Base-by-base conservation (phyloP, 2,113 vertebrate genomes). In the Copsychus sechellarum region DNA sequence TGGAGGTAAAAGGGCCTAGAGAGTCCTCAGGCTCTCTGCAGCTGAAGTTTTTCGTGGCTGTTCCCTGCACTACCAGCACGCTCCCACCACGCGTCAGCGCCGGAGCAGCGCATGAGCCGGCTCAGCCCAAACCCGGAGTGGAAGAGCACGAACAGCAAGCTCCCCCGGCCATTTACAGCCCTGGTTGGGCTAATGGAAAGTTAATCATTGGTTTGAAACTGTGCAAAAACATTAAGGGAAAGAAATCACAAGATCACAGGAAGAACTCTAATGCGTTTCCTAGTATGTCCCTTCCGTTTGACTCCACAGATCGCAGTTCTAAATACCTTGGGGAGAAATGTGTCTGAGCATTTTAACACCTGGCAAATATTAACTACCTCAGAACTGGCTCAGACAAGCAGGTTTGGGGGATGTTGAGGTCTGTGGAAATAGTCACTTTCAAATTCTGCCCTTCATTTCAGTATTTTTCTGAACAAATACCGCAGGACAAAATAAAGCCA, bases 321-420 rank as follows among this genome's bases (percentile, higher is more conserved):
- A 72, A 88, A 81, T 67, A 90, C 69, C 77, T 90, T 3, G 3
- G 61, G 90, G 88, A 81, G 51, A 92, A 94, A 81, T 86, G 82
- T 93, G 88, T 88, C 82, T 81, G 80, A 64, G 80, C 76, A 79
- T 93, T 95, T 95, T 72, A 80, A 57, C 83, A 73, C 64, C 76
- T 86, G 87, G 72, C 48, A 97, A 93, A 95, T 64, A 95, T 96
- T 96, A 96, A 95, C 95, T 71, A 53, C 60, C n/a, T 43, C 26
- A 51, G 24, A 82, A 53, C 33, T 86, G 14, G 34, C 79, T 72
- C 6, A 2, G 33, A 43, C 43, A 50, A 54, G 24, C 1, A 1
- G 16, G 33, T 43, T 33, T 42, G 9, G 19, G 28, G 42, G 26
- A 56, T 90, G 42, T 42, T 3, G 2, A 56, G 25, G 47, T 53